Evolutionary conservation across 1,140 invertebrate genomes (phyloP), one percentile per base, ranked within the genome.

Genomic region (Ruditapes philippinarum): DNA sequence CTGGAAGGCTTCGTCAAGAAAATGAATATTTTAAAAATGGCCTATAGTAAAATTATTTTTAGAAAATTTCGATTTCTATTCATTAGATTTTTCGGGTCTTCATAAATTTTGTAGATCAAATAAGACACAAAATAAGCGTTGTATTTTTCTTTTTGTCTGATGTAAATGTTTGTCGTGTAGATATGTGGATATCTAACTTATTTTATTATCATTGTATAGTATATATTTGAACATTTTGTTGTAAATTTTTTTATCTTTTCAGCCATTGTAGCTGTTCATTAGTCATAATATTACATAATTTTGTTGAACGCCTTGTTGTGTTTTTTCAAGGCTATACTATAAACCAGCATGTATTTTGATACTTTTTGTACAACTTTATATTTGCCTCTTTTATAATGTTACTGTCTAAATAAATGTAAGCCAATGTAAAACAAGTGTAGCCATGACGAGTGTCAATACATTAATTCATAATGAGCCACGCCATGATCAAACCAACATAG

Each of bases 121-220:
- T 5, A 7, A 60, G 57, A 11, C n/a, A 19, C 28, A 60, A n/a
- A n/a, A 22, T 9, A 9, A 9, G 7, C 5, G 25, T 4, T 5
- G 19, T 11, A 60, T 5, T 19, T 60, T n/a, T 5, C 19, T 22
- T 60, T 11, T 60, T 60, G 22, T 68, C 4, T 22, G 17, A 36
- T 68, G 12, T 14, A 14, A 68, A 68, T 36, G 65, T 68, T 36
- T 68, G 36, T 57, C 33, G 1, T 76, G 73, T 76, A 76, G 73
- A 76, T 76, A 76, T 76, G 73, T 76, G 45, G 25, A 76, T 76
- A 73, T 40, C 68, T 73, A 76, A 76, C 36, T 76, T 76, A 76
- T 76, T 76, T 49, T 28, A 76, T 25, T 73, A 49, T 76, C 1
- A 9, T 76, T 76, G 25, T 28, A 73, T 3, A 73, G 9, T 40